A percentile compares a stretch with the other conserved stretches of the same genome.
Conservation (phyloP, 2,113 vertebrate species). For the Vidua chalybeata region DNA sequence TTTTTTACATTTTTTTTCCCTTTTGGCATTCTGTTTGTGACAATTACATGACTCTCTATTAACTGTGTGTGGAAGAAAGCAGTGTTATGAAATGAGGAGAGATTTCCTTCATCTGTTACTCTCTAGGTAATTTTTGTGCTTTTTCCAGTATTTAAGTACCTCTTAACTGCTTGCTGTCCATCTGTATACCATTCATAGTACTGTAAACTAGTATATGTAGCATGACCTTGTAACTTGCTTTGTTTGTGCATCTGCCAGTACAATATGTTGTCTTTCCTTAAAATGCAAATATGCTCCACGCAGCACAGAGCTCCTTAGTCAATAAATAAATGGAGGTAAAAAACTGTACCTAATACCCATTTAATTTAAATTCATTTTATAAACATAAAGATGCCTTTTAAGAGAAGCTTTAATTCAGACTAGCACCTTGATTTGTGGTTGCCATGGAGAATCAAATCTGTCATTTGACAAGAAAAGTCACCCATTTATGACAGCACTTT, state of each 20-base stretch:
- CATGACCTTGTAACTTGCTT: conserved; percentile 79
- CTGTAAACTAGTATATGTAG: conserved; percentile 76
- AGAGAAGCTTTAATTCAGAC: conserved; percentile 88
- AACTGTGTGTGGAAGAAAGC: conserved; percentile 64
- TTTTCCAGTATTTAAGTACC: conserved; percentile 73
- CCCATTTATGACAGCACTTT: conserved; percentile 90
- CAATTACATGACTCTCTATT: conserved; percentile 72
- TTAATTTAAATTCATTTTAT: conserved; percentile 89
- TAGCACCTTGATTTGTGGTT: conserved; percentile 89
- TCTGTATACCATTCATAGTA: conserved; percentile 73
- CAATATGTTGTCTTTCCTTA: conserved; percentile 82
- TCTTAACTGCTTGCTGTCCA: conserved; percentile 75
- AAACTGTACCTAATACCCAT: conserved; percentile 83
- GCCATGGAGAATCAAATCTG: conserved; percentile 91
- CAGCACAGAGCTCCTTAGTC: conserved; percentile 76
- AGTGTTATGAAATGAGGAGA: conserved; percentile 62
- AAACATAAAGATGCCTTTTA: conserved; percentile 87
- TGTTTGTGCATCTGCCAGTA: conserved; percentile 83
- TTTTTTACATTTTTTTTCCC: conserved; percentile 4
- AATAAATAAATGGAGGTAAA: conserved; percentile 83
- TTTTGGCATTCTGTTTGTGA: conserved; percentile 70
- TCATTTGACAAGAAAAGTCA: conserved; percentile 91
- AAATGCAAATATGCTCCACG: conserved; percentile 77
- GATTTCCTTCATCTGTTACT: conserved; percentile 63
- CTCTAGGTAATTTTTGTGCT: conserved; percentile 74